Percentiles rank a stretch among this genome's conserved stretches.
Conservation (phyloP, 2,797 vertebrate species). For the Enteromius anoplus region DNA sequence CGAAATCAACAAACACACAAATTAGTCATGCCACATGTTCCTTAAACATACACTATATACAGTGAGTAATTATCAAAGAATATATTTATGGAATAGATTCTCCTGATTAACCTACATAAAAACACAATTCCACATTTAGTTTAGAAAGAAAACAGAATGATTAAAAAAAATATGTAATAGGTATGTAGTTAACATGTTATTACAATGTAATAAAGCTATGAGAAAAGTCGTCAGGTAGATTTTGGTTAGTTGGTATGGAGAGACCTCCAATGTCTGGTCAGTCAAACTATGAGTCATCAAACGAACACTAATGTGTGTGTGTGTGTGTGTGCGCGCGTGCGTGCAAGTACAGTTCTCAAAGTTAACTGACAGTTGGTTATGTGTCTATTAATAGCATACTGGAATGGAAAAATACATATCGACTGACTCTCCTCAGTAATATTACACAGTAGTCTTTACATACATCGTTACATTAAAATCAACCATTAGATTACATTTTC, state of each 20-base stretch:
- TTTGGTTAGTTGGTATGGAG: background rate
- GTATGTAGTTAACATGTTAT: background rate
- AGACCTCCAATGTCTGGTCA: conserved; percentile 3
- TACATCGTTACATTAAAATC: background rate
- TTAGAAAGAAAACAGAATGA: background rate
- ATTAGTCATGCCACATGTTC: background rate
- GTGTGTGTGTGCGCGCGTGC: background rate
- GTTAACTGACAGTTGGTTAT: background rate
- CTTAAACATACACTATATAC: background rate
- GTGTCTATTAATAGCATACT: background rate
- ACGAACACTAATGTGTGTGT: background rate
- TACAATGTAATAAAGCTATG: conserved; percentile 2
- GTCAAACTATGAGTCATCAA: conserved; percentile 50
- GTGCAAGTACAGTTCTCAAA: background rate
- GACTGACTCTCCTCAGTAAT: background rate
- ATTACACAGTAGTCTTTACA: background rate
- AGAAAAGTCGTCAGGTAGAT: conserved; percentile 21
- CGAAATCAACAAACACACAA: conserved; percentile 25
- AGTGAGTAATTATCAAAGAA: background rate
- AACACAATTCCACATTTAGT: background rate
- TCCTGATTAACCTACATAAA: background rate
- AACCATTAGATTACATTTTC: background rate
- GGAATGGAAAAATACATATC: background rate
- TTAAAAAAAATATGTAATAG: background rate
- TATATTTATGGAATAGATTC: background rate